These are phyloP conservation scores for Emmelina monodactyla DNA, from an alignment of 2,888 invertebrate species.

Conservation along the genomic window DNA sequence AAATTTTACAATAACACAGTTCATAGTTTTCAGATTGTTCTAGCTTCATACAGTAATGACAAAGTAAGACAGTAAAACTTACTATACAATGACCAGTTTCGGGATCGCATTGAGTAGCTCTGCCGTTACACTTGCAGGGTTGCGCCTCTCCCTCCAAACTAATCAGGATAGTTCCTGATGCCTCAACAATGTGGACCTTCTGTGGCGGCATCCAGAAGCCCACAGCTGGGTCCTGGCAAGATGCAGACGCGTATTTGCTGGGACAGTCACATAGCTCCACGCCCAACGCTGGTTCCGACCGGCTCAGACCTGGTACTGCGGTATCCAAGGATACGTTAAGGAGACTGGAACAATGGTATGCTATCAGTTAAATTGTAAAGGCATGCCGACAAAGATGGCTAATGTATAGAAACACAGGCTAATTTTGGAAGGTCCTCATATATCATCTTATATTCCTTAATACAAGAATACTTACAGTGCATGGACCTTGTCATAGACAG, in stretches of 20 bases:
- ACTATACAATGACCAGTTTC: conserved; percentile 88
- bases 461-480: conserved; percentile 43
- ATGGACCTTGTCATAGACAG: conserved; percentile 30
- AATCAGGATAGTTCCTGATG: conserved; percentile 76
- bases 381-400: too few species aligned
- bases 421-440: too few species aligned
- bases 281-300: conserved; percentile 76
- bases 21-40: not conserved
- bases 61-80: conserved; percentile 25
- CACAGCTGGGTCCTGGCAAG: conserved; percentile 87
- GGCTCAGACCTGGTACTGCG: conserved; percentile 73
- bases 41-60: not conserved
- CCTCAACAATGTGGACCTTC: conserved; percentile 36
- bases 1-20: not conserved
- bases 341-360: conserved; percentile 48
- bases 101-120: conserved; percentile 79
- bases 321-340: conserved; percentile 84
- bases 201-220: conserved; percentile 80
- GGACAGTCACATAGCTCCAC: conserved; percentile 90
- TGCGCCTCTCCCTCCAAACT: conserved; percentile 80
- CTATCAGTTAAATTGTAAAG: too few species aligned
- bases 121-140: conserved; percentile 83
- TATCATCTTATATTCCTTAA: too few species aligned
- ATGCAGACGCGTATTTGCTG: conserved; percentile 79
- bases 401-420: too few species aligned